Evolutionary conservation across 1,140 invertebrate species (phyloP).

Genomic region (Ladona fulva): DNA sequence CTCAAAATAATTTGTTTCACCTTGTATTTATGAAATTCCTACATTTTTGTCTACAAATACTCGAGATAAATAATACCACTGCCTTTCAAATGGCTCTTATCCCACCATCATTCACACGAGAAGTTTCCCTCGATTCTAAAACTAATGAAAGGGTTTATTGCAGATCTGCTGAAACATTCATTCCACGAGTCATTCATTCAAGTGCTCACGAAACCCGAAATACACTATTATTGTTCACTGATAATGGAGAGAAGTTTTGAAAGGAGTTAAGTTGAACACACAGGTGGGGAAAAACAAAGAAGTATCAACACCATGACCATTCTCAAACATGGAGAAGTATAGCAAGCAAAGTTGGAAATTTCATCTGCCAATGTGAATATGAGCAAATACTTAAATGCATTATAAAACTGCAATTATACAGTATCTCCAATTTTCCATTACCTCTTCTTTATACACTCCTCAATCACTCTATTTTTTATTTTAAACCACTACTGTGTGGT

Average conservation of each 20-base stretch:
- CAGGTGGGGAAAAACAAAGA: conserved; percentile 3
- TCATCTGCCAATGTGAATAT: conserved; percentile 12
- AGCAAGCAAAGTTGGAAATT: conserved; percentile 15
- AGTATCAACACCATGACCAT: conserved; percentile 9
- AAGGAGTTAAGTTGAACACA: conserved; percentile 11
- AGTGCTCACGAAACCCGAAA: background rate
- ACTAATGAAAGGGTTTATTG: background rate
- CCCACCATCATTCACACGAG: background rate
- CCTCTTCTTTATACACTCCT: background rate
- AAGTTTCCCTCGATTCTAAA: background rate
- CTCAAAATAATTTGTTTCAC: background rate
- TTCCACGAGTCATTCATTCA: background rate
- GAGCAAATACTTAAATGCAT: conserved; percentile 16
- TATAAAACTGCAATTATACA: conserved; percentile 12
- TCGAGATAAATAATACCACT: conserved; percentile 15
- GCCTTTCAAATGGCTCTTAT: conserved; percentile 1
- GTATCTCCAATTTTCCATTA: conserved; percentile 1
- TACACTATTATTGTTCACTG: conserved; percentile 11
- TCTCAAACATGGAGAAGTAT: conserved; percentile 8
- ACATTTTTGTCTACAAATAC: conserved; percentile 12
- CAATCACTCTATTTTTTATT: background rate
- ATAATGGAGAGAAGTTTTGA: conserved; percentile 14
- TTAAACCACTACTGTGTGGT: background rate
- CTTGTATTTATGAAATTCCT: conserved; percentile 9
- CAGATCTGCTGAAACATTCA: conserved; percentile 1